Evolutionary conservation across 2,797 vertebrate species (phyloP).

Genomic region (Anomalospiza imberbis): DNA sequence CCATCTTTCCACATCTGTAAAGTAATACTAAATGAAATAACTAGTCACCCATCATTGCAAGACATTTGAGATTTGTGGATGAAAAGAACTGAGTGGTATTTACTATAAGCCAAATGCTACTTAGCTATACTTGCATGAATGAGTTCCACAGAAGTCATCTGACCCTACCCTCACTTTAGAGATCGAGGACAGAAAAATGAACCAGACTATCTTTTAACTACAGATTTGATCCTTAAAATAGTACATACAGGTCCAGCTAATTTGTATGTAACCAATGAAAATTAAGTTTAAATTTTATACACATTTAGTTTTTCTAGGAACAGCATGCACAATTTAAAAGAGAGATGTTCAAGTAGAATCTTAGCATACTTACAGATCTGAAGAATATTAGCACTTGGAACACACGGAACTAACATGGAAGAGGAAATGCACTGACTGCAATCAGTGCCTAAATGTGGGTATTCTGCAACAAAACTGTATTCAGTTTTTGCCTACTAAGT

Average conservation of each 20-base stretch:
- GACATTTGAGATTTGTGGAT: neutral
- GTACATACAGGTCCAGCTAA: neutral
- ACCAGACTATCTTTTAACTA: neutral
- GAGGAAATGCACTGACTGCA: neutral
- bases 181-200: neutral
- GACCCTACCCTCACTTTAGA: neutral
- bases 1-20: neutral
- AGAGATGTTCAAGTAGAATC: neutral
- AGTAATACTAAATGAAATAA: neutral
- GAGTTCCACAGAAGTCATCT: neutral
- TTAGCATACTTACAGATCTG: neutral
- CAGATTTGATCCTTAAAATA: neutral
- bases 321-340: neutral
- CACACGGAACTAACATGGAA: neutral
- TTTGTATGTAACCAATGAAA: neutral
- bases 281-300: neutral
- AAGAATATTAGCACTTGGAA: neutral
- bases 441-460: neutral
- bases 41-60: neutral
- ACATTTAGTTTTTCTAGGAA: neutral
- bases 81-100: neutral
- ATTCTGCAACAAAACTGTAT: neutral
- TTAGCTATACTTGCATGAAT: neutral
- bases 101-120: neutral
- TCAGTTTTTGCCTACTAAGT: neutral